Evolutionary conservation across 2,797 vertebrate species (phyloP), one percentile per base, ranked within the genome.

Genomic region (Tauraco hartlaubi): DNA sequence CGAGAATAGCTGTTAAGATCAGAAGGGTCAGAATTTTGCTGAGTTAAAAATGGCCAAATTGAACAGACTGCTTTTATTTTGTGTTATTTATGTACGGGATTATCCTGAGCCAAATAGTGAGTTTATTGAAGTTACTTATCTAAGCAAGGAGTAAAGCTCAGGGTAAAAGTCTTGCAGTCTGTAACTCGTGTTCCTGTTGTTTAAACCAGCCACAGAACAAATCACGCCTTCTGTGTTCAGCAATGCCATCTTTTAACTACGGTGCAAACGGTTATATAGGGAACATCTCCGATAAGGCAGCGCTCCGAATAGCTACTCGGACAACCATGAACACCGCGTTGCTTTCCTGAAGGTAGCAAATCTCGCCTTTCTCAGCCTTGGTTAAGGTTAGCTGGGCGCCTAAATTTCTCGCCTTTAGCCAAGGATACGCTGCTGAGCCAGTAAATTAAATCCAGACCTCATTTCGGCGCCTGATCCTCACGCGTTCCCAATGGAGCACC

Each of bases 301-400:
- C 1, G 2, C 35, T 59, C 35, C 2, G 0, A 66, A 31, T 4
- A 56, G 66, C 56, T 48, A 9, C n/a, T 62, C 29, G 4, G 49
- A 51, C 33, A 52, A 31, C 25, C 18, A 17, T 1, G 5, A 37
- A 35, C 0, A 1, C 41, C 1, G 2, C 2, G 19, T 26, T 43
- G 56, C 33, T 85, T 49, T 72, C 64, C 56, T 31, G 58, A 55
- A 39, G 0, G 0, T 1, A 35, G 59, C 18, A 69, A 74, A 61
- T 6, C 11, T 58, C 49, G 11, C 13, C 25, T 54, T 68, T n/a
- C 46, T 51, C 49, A 77, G 58, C 63, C 62, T 9, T 15, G 19
- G 18, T 35, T 58, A 28, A 25, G 10, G n/a, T 12, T 63, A 69
- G 19, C 33, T 21, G 43, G 5, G 35, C 3, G 1, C 85, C 69